Evolutionary conservation across 2,888 invertebrate species (phyloP).

Genomic region (Clepsis dumicolana): DNA sequence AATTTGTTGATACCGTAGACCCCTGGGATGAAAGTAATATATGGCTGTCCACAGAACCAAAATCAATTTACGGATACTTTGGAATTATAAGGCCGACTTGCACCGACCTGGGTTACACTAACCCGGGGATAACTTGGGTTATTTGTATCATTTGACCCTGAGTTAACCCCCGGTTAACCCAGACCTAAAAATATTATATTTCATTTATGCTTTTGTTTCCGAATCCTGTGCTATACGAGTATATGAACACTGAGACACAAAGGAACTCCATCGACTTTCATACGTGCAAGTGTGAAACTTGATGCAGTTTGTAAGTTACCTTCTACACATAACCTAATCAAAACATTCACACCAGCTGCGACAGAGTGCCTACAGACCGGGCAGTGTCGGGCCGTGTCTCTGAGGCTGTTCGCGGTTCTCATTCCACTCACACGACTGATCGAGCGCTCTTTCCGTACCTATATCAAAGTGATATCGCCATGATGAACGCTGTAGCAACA

Average conservation of each 20-base stretch:
- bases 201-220: not conserved
- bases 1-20: too few species aligned
- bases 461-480: constrained; percentile 13
- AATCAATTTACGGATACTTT: too few species aligned
- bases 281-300: not conserved
- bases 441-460: not conserved
- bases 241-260: not conserved
- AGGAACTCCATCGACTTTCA: not conserved
- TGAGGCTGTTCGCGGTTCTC: not conserved
- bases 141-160: too few species aligned
- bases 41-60: too few species aligned
- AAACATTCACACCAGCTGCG: not conserved
- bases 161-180: too few species aligned
- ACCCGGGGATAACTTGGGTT: too few species aligned
- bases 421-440: not conserved
- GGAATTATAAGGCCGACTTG: too few species aligned
- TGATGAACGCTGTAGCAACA: not conserved
- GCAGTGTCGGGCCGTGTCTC: not conserved
- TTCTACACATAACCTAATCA: not conserved
- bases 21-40: too few species aligned
- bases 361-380: not conserved
- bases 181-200: too few species aligned
- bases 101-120: too few species aligned
- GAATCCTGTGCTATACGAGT: not conserved
- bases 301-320: not conserved